Percentiles rank a stretch among this genome's conserved stretches.
Conservation (phyloP, 2,888 invertebrate species). For the Calameuta pallipes region DNA sequence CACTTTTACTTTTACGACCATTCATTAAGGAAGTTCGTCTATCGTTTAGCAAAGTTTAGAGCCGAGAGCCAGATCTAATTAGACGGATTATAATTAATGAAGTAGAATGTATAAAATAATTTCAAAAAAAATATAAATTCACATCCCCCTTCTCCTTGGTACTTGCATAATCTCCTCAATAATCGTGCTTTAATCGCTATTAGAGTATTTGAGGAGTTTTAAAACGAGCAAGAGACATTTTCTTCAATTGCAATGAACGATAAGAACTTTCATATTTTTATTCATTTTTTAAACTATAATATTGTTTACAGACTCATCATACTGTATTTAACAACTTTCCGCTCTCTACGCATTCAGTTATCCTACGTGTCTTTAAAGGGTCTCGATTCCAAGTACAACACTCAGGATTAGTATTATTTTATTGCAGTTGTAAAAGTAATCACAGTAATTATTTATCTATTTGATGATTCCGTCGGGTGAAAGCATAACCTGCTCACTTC, state of each 20-base stretch:
- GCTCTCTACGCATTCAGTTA: background rate
- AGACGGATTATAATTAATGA: background rate
- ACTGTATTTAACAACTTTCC: background rate
- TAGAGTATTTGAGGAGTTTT: background rate
- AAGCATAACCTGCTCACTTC: constrained; percentile 42
- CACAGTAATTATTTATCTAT: constrained; percentile 46
- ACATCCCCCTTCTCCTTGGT: background rate
- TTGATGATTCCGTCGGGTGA: constrained; percentile 48
- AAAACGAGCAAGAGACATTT: background rate
- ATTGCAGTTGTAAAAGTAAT: constrained; percentile 38
- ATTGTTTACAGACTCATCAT: background rate
- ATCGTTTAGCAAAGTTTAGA: background rate
- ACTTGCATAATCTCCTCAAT: background rate
- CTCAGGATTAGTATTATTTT: constrained; percentile 21
- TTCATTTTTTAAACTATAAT: background rate
- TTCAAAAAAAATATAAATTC: background rate
- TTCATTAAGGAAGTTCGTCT: background rate
- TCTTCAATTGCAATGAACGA: background rate
- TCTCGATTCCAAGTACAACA: background rate
- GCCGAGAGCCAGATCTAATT: background rate
- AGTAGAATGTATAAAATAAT: background rate
- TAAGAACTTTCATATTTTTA: background rate
- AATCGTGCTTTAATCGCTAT: background rate
- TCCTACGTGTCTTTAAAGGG: background rate
- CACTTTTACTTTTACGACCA: background rate